Evolutionary conservation across 2,113 vertebrate genomes (phyloP).

Genomic region (Ptilonorhynchus violaceus): DNA sequence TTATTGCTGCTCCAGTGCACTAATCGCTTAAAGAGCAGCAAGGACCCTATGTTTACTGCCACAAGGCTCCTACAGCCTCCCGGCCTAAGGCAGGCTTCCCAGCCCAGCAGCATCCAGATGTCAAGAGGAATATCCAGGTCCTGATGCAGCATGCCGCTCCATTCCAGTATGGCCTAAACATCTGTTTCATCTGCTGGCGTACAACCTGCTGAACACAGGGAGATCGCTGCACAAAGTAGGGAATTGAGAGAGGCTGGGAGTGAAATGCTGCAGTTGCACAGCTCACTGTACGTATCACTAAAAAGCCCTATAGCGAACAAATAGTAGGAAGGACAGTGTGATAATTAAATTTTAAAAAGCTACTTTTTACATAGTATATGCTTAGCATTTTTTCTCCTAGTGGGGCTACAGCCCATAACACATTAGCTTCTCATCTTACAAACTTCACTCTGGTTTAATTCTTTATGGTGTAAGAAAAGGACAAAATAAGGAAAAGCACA

Average conservation of each 20-base stretch:
- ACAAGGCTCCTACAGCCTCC: conserved; percentile 87
- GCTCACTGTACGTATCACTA: background rate
- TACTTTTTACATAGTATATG: rapidly evolving
- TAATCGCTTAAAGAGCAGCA: conserved; percentile 86
- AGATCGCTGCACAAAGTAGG: background rate
- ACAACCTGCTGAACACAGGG: conserved; percentile 70
- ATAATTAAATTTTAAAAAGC: background rate
- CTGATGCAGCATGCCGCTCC: conserved; percentile 86
- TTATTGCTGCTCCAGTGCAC: conserved; percentile 89
- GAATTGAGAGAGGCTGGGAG: background rate
- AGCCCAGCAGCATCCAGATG: conserved; percentile 93
- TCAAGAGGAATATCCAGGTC: conserved; percentile 86
- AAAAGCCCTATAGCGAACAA: background rate
- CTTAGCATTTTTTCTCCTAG: background rate
- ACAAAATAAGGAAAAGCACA: background rate
- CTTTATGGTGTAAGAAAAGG: background rate
- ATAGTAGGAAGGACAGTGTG: background rate
- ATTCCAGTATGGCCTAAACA: conserved; percentile 91
- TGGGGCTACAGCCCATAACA: background rate
- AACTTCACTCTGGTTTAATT: background rate
- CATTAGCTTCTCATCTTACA: background rate
- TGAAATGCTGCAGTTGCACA: background rate
- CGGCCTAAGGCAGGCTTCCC: conserved; percentile 84
- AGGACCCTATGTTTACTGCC: conserved; percentile 84
- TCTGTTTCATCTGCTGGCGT: conserved; percentile 94